These are phyloP conservation scores for Brevimyrus niger DNA, from an alignment of 2,113 vertebrate species.

Conservation along the genomic window DNA sequence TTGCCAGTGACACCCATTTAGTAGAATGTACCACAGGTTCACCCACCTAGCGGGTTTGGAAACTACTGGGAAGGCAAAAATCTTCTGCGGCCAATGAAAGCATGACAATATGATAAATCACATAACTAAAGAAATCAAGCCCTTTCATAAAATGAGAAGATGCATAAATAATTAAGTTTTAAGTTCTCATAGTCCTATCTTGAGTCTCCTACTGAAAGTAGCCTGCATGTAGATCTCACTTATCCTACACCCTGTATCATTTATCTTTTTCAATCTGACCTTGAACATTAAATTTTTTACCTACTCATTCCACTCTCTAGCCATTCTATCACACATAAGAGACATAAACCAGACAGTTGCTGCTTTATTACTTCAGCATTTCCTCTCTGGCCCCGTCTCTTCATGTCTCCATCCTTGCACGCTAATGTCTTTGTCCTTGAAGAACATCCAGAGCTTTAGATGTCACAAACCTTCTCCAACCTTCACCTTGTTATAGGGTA, in stretches of 20 bases:
- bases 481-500: neutral
- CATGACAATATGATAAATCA: neutral
- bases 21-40: neutral
- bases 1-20: neutral
- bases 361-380: neutral
- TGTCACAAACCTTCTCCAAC: neutral
- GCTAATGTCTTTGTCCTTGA: neutral
- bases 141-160: neutral
- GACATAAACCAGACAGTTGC: neutral
- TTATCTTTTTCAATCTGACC: constrained; percentile 2
- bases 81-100: neutral
- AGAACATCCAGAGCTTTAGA: neutral
- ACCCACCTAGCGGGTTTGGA: neutral
- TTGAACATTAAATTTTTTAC: neutral
- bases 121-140: neutral
- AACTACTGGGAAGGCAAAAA: neutral
- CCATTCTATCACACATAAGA: neutral
- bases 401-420: neutral
- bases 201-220: neutral
- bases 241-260: neutral
- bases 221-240: neutral
- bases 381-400: neutral
- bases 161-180: neutral
- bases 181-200: neutral
- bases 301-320: neutral